Evolutionary conservation across 2,888 invertebrate genomes (phyloP).

Genomic region (Sarcophaga variegata): DNA sequence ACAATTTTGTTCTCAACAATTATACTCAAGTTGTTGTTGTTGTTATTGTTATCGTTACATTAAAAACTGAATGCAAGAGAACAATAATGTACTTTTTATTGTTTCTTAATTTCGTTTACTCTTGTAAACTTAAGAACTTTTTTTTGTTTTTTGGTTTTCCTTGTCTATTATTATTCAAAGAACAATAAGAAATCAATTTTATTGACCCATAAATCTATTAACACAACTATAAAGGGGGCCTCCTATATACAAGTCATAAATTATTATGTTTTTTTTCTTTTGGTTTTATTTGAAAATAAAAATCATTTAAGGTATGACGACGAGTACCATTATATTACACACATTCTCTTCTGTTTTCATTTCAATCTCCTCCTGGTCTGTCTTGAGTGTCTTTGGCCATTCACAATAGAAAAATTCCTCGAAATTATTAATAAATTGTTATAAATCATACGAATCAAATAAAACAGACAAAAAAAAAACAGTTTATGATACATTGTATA

Average conservation of each 20-base stretch:
- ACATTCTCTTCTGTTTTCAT: too few relatives aligned
- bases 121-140: not conserved
- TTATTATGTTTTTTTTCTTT: constrained; percentile 21
- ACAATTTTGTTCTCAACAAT: too few relatives aligned
- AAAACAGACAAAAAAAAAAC: not conserved
- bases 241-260: constrained; percentile 60
- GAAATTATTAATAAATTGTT: constrained; percentile 8
- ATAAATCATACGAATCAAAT: constrained; percentile 45
- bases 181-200: constrained; percentile 69
- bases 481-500: constrained; percentile 48
- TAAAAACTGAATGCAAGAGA: too few relatives aligned
- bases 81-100: too few relatives aligned
- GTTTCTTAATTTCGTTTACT: too few relatives aligned
- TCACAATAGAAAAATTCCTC: not conserved
- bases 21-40: too few relatives aligned
- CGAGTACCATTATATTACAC: not conserved
- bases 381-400: too few relatives aligned
- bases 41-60: too few relatives aligned
- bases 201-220: constrained; percentile 69
- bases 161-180: not conserved
- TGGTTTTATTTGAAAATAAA: constrained; percentile 1
- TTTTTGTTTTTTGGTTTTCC: not conserved
- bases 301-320: not conserved
- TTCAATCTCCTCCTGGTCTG: not conserved
- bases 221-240: constrained; percentile 37